These are phyloP conservation scores for Chiloscyllium plagiosum DNA, from an alignment of 2,113 vertebrate species.

Conservation along the genomic window DNA sequence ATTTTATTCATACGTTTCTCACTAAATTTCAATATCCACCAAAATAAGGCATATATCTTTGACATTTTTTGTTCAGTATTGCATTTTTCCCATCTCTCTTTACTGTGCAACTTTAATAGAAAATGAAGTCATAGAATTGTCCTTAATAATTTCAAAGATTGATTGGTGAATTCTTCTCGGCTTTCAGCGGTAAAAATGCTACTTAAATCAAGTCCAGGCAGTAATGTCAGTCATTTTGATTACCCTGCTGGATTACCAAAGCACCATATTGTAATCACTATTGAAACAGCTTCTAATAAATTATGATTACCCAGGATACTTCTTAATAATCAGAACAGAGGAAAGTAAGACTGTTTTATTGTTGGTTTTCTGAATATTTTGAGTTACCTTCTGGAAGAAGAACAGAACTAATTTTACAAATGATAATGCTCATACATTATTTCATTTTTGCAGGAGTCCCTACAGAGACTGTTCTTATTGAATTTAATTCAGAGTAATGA, in stretches of 20 bases:
- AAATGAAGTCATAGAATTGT: background rate
- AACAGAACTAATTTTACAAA: conserved; percentile 21
- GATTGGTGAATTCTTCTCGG: background rate
- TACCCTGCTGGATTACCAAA: conserved; percentile 17
- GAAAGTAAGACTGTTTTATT: background rate
- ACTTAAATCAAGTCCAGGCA: conserved; percentile 27
- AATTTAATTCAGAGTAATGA: conserved; percentile 30
- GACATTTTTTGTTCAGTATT: background rate
- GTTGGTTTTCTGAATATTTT: conserved; percentile 14
- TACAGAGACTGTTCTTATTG: background rate
- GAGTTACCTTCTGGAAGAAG: background rate
- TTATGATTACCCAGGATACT: conserved; percentile 14
- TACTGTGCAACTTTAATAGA: background rate
- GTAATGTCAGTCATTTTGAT: conserved; percentile 28
- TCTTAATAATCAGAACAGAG: background rate
- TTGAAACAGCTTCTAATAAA: conserved; percentile 31
- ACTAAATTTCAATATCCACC: background rate
- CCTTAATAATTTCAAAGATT: conserved; percentile 13
- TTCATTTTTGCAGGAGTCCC: conserved; percentile 8
- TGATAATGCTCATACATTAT: background rate
- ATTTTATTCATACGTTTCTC: background rate
- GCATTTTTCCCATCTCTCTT: background rate
- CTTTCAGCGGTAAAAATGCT: background rate
- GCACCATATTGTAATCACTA: background rate
- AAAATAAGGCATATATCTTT: background rate